Base-by-base conservation (phyloP, 2,113 vertebrate species). In the Grammomys surdaster region DNA sequence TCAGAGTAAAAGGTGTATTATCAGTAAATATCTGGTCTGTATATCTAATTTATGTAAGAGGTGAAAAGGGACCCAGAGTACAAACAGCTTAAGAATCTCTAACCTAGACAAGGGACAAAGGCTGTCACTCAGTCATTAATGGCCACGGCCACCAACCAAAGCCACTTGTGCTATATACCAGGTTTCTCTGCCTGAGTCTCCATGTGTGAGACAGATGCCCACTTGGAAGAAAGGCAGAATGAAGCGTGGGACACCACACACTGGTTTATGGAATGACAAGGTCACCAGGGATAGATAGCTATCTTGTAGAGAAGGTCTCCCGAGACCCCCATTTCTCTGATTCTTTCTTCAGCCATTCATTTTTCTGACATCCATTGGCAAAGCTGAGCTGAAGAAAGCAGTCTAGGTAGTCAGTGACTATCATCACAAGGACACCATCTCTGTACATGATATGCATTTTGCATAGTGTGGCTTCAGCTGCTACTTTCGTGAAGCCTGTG, bases 281-380 rank as follows among this genome's bases (percentile, higher is more conserved):
- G 48, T 48, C 85, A 0, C 26, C 80, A 56, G 24, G 56, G 43
- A 82, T 16, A 67, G 33, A 82, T 16, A 67, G n/a, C 46, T 48
- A 1, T 69, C 80, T 91, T 82, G 60, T 20, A 92, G 80, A 85
- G 51, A 78, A 86, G 43, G 22, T 75, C 22, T 65, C 77, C 72
- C 60, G 0, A 90, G 73, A 63, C 67, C 67, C 76, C 46, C 4
- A 12, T 73, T 82, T 12, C 56, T 78, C 40, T 46, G 40, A 63
- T 54, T 87, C 58, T 58, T 69, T 92, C 86, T 54, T 92, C 33
- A 1, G 33, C 65, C 28, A 8, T 80, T 96, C 56, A 5, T 89
- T 63, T 63, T 60, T 22, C 94, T 90, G 77, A 80, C 77, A 94
- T 70, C 88, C 75, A 73, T 11, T 65, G 33, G 86, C 77, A 82